Evolutionary conservation across 2,797 vertebrate genomes (phyloP).

Genomic region (Rhadinocentrus ornatus): DNA sequence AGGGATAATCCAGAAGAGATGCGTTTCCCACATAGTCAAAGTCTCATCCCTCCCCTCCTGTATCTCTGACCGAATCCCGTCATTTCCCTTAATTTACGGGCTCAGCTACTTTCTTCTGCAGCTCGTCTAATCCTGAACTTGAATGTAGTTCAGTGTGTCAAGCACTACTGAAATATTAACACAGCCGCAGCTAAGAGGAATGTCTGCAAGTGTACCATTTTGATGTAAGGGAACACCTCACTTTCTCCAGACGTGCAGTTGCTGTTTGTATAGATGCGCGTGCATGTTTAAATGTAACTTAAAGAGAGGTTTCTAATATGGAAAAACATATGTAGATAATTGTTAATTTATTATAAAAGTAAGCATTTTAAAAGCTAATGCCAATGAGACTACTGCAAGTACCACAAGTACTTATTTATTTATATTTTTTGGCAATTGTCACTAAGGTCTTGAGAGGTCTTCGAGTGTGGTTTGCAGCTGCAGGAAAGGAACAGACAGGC

Average conservation of each 20-base stretch:
- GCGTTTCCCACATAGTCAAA: slow-evolving; percentile 50
- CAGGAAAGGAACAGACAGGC: slow-evolving; percentile 39
- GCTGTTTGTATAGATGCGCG: background rate
- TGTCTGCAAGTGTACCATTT: slow-evolving; percentile 34
- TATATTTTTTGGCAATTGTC: slow-evolving; percentile 22
- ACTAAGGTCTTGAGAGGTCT: slow-evolving; percentile 16
- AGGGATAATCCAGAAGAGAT: slow-evolving; percentile 40
- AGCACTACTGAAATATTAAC: slow-evolving; percentile 82
- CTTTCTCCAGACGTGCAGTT: slow-evolving; percentile 10
- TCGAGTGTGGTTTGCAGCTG: slow-evolving; percentile 31
- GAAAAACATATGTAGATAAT: background rate
- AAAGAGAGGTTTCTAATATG: background rate
- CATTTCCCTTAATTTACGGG: slow-evolving; percentile 31
- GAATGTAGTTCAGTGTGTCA: slow-evolving; percentile 85
- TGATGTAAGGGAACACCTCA: slow-evolving; percentile 30
- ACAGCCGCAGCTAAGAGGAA: slow-evolving; percentile 50
- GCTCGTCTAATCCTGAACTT: slow-evolving; percentile 32
- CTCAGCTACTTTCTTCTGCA: slow-evolving; percentile 43
- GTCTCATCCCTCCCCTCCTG: slow-evolving; percentile 15
- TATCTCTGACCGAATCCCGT: slow-evolving; percentile 27
- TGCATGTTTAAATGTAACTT: background rate
- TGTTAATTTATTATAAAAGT: background rate
- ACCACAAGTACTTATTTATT: background rate
- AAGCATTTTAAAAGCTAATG: background rate
- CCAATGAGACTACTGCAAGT: background rate